Evolutionary conservation across 2,113 vertebrate genomes (phyloP).

Genomic region (Heliornis fulica): DNA sequence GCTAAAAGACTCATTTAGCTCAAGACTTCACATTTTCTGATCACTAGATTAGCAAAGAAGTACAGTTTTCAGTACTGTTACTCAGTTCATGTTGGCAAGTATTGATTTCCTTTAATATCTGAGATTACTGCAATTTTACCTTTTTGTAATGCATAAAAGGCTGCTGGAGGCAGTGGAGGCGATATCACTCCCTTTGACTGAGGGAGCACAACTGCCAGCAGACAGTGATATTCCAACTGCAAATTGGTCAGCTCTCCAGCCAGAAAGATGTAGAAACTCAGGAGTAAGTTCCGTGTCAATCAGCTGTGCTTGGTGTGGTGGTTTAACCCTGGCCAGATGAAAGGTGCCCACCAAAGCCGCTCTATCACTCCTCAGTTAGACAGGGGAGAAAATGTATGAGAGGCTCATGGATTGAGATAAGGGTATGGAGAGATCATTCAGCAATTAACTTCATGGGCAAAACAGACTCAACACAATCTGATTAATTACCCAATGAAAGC

Average conservation of each 20-base stretch:
- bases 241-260: not conserved
- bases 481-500: no score
- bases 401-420: no score
- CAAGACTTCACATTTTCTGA: not conserved
- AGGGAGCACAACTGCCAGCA: not conserved
- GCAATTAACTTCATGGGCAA: no score
- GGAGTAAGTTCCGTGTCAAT: not conserved
- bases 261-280: not conserved
- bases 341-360: no score
- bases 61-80: not conserved
- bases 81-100: not conserved
- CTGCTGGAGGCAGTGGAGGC: not conserved
- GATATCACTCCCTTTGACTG: not conserved
- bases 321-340: no score
- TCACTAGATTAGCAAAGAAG: not conserved
- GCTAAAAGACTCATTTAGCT: not conserved
- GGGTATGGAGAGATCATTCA: no score
- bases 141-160: not conserved
- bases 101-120: conserved; percentile 47
- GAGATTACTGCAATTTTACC: not conserved
- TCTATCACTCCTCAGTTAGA: no score
- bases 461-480: no score
- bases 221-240: not conserved
- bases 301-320: not conserved
- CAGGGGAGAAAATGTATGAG: no score